phyloP scores from a whole-genome alignment of 2,113 vertebrate species.

The Mesitornis unicolor region DNA sequence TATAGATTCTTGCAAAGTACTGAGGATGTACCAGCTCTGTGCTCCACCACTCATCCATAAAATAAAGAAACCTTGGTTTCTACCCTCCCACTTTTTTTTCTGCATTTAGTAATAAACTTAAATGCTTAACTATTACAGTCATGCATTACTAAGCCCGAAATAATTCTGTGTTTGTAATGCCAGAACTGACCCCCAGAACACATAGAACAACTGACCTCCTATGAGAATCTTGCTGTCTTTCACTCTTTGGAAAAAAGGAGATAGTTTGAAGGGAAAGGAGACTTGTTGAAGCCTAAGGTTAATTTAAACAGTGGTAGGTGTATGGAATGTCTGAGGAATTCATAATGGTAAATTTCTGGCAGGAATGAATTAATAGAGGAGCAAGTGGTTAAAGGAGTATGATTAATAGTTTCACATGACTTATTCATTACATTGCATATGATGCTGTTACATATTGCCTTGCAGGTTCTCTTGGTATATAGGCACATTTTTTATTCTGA shows the following conservation, averaged over 20 bases:
- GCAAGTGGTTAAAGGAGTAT: background rate
- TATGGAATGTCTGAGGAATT: constrained; percentile 1
- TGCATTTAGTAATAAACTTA: background rate
- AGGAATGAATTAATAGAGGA: constrained; percentile 23
- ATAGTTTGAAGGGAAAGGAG: background rate
- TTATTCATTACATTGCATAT: constrained; percentile 39
- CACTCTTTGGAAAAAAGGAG: background rate
- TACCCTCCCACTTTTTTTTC: background rate
- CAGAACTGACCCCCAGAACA: background rate
- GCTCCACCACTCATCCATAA: background rate
- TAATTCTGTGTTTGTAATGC: background rate
- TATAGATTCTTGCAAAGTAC: background rate
- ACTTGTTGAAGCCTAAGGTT: background rate
- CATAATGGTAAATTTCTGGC: constrained; percentile 20
- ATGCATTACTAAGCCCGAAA: background rate
- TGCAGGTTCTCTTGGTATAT: background rate
- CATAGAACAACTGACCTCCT: background rate
- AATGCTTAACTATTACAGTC: background rate
- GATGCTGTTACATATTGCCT: constrained; percentile 14
- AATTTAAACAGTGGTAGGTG: constrained; percentile 22
- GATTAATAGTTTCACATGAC: constrained; percentile 57
- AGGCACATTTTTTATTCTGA: constrained; percentile 3
- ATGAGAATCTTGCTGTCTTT: background rate
- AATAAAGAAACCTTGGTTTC: background rate
- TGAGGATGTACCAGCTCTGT: background rate